Evolutionary conservation across 2,888 invertebrate species (phyloP).

Genomic region (Atrina japonica): DNA sequence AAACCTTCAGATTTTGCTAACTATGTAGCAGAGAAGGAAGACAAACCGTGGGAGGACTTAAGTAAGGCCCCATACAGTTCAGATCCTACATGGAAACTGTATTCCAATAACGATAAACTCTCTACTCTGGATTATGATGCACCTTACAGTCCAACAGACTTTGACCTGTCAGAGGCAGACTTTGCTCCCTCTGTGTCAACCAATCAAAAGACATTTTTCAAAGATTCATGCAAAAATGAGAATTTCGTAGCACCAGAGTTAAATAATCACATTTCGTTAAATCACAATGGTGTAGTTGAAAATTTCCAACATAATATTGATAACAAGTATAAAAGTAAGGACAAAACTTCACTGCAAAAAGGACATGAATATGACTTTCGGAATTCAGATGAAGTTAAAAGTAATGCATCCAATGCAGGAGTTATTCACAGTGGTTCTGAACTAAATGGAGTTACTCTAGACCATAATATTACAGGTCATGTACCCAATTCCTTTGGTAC

Average conservation of each 20-base stretch:
- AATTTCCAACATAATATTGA: not conserved
- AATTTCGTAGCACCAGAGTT: not conserved
- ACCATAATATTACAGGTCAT: no score
- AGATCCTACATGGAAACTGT: slow-evolving; percentile 18
- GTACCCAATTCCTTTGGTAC: no score
- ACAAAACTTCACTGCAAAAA: not conserved
- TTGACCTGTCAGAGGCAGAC: slow-evolving; percentile 71
- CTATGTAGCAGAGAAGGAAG: slow-evolving; percentile 35
- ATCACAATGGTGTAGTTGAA: not conserved
- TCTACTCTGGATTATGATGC: slow-evolving; percentile 51
- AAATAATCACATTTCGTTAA: not conserved
- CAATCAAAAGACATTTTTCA: not conserved
- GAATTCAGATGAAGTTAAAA: no score
- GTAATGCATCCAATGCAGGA: no score
- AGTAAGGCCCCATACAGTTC: slow-evolving; percentile 12
- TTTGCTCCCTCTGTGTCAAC: slow-evolving; percentile 57
- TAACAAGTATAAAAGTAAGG: not conserved
- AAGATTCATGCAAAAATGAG: not conserved
- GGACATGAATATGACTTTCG: no score
- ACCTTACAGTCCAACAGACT: slow-evolving; percentile 60
- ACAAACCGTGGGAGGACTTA: slow-evolving; percentile 40
- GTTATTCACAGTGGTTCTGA: no score
- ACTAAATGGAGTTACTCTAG: no score
- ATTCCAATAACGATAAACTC: slow-evolving; percentile 16
- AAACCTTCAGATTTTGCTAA: slow-evolving; percentile 36